These are phyloP conservation scores for Stegostoma tigrinum DNA, from an alignment of 2,113 vertebrate species.

Conservation along the genomic window DNA sequence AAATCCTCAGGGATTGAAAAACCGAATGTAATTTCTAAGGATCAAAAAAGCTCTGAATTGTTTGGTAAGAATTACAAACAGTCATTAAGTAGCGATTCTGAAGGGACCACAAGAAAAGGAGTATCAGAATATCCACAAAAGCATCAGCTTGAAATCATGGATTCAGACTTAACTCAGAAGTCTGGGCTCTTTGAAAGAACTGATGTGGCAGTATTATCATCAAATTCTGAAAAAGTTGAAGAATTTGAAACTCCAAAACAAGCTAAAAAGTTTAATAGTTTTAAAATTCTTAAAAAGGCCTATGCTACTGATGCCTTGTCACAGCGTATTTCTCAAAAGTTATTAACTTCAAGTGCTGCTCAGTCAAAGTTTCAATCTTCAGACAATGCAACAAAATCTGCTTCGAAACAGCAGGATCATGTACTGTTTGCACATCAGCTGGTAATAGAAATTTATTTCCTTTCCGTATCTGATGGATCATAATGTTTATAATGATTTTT, in stretches of 20 bases:
- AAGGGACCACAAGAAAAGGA: not conserved
- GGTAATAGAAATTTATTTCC: slow-evolving; percentile 23
- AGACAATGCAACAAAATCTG: not conserved
- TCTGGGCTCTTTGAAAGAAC: not conserved
- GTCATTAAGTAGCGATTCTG: not conserved
- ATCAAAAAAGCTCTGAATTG: not conserved
- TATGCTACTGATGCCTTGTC: not conserved
- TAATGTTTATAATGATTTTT: not conserved
- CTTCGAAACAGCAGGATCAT: not conserved
- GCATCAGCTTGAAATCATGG: not conserved
- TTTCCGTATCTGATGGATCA: not conserved
- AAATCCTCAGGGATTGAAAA: not conserved
- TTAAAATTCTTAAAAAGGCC: slow-evolving; percentile 26
- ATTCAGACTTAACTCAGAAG: not conserved
- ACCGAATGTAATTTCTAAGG: not conserved
- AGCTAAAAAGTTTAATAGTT: slow-evolving; percentile 24
- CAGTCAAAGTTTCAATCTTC: not conserved
- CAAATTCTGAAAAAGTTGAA: not conserved
- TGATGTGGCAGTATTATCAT: not conserved
- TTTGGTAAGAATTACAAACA: not conserved
- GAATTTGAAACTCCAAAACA: not conserved
- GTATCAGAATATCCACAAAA: not conserved
- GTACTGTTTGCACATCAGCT: not conserved
- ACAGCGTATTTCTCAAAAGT: not conserved
- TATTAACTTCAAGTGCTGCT: not conserved